Base-by-base conservation (phyloP, 2,888 invertebrate species). In the Morpho helenor region DNA sequence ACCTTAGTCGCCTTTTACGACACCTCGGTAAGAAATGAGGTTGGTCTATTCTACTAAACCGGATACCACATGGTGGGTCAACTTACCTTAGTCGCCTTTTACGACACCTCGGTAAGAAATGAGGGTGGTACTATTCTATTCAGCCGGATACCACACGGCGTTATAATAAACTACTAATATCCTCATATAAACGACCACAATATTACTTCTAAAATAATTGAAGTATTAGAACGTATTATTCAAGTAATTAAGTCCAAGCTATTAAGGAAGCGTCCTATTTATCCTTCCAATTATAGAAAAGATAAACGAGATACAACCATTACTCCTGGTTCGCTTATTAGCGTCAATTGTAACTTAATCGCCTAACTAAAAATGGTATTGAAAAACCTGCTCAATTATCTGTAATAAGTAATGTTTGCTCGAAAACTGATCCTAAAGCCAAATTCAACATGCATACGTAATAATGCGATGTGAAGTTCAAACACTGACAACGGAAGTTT, bases 401-500 rank as follows among this genome's bases (percentile, higher is more conserved):
- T 59, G 49, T 56, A 64, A 61, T 62, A 59, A 62, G 57, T 62
- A 51, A 55, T 47, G 58, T 63, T 67, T 64, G 61, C 61, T 66
- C 54, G 53, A 52, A 59, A 62, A 52, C 60, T 56, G 47, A 56
- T 57, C 45, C 51, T 60, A 68, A 74, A 77, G 73, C 31, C 8
- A 55, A 55, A 49, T 55, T 55, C 55, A 49, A 59, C 54, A 59
- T 43, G 54, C 50, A 53, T 54, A 59, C 54, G 54, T 53, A 53
- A 49, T 54, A 31, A 48, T 71, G 73, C 72, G 72, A 77, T 77
- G 79, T 76, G 63, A 68, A 76, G 74, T 66, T 67, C 71, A 79
- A 84, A 84, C 76, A 83, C 71, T 74, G 70, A 69, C 73, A 77
- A 76, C 87, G 89, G 88, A 87, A 84, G 87, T 87, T 82, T 78